These are phyloP conservation scores for Spicauda simplicius DNA, from an alignment of 2,888 invertebrate genomes.

Conservation along the genomic window DNA sequence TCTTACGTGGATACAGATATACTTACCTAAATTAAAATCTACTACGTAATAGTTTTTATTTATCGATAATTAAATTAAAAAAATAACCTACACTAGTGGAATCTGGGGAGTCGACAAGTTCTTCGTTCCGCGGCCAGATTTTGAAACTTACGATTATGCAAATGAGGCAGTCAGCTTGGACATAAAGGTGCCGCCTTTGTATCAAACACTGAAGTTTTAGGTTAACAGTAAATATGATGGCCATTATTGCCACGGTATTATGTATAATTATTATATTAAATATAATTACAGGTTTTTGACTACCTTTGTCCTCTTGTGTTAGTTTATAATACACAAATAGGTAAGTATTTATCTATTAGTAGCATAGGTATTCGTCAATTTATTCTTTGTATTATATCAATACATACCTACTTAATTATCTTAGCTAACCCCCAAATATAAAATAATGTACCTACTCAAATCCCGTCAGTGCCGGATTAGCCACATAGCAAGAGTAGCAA, in stretches of 20 bases:
- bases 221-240: conserved; percentile 23
- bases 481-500: no score
- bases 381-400: no score
- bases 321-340: no score
- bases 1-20: no score
- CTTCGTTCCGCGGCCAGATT: conserved; percentile 65
- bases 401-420: no score
- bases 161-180: conserved; percentile 61
- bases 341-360: no score
- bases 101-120: conserved; percentile 53
- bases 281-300: not conserved
- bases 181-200: conserved; percentile 66
- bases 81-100: conserved; percentile 10
- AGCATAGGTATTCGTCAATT: no score
- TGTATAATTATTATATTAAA: not conserved
- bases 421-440: no score
- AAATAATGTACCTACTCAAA: no score
- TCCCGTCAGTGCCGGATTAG: no score
- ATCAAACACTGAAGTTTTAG: conserved; percentile 63
- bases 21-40: no score
- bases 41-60: conserved; percentile 3
- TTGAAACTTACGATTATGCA: conserved; percentile 72
- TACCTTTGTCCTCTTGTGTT: not conserved
- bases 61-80: conserved; percentile 42
- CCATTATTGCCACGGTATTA: conserved; percentile 3